These are phyloP conservation scores for Apodemus sylvaticus DNA, from an alignment of 2,113 vertebrate species.

Conservation along the genomic window DNA sequence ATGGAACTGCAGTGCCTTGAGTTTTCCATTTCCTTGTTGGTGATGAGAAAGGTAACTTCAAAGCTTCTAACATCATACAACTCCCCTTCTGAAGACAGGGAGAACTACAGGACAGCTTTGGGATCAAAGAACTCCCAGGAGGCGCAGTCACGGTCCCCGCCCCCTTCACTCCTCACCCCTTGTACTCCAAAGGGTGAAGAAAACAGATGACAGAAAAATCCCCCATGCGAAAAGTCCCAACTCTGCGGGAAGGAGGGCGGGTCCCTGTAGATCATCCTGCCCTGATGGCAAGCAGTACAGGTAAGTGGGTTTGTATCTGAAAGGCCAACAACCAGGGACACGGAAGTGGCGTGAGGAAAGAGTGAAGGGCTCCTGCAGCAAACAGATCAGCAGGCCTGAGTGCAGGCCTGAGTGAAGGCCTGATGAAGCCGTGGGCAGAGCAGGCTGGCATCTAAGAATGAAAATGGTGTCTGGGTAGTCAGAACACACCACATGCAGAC, in stretches of 20 bases:
- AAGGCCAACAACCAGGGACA: not conserved
- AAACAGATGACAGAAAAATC: slow-evolving; percentile 70
- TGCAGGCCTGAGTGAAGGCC: too few species aligned
- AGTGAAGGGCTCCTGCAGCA: not conserved
- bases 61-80: not conserved
- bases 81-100: not conserved
- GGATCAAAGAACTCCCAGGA: not conserved
- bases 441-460: rapidly evolving
- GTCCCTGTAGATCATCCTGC: slow-evolving; percentile 37
- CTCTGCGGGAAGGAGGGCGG: slow-evolving; percentile 6
- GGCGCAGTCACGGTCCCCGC: not conserved
- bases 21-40: not conserved
- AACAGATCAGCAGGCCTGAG: not conserved
- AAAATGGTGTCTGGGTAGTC: not conserved
- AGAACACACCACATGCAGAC: too few species aligned
- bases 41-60: not conserved
- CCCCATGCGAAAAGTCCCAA: slow-evolving; percentile 74
- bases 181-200: slow-evolving; percentile 53
- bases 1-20: not conserved
- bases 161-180: not conserved
- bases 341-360: not conserved
- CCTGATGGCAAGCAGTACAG: not conserved
- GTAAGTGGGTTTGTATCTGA: slow-evolving; percentile 18
- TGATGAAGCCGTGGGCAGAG: not conserved
- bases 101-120: rapidly evolving